A percentile compares a stretch with the other conserved stretches of the same genome.
phyloP scores from a whole-genome alignment of 2,888 invertebrate genomes.

The Polymixis lichenea region DNA sequence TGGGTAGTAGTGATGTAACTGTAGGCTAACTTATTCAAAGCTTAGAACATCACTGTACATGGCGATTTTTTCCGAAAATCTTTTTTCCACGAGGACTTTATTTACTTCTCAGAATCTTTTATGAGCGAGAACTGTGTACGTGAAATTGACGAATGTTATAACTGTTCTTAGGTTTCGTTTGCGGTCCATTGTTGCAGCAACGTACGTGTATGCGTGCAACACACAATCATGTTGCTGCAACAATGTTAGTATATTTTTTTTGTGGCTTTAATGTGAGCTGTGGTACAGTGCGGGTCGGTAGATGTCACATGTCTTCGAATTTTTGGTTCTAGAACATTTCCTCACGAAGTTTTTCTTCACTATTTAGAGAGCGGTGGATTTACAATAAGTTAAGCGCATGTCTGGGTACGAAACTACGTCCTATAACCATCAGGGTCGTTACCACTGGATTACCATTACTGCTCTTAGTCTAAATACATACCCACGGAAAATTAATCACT shows the following conservation, averaged over 20 bases:
- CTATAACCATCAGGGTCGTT: too few species aligned
- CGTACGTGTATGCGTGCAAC: neutral
- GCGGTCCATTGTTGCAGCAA: neutral
- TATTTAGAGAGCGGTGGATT: too few species aligned
- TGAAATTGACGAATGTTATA: neutral
- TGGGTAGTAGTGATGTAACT: too few species aligned
- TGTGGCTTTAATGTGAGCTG: too few species aligned
- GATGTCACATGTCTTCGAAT: too few species aligned
- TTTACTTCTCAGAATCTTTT: neutral
- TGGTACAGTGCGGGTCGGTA: too few species aligned
- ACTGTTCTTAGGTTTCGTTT: neutral
- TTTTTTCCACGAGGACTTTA: neutral
- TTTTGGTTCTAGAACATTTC: too few species aligned
- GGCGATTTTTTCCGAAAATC: neutral
- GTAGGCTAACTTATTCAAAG: neutral
- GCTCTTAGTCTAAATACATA: too few species aligned
- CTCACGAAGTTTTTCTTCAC: neutral
- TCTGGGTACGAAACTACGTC: too few species aligned
- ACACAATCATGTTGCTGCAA: neutral
- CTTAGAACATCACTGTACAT: neutral
- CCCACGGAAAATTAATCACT: neutral
- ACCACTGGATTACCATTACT: too few species aligned
- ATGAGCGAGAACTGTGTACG: neutral
- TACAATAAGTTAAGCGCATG: too few species aligned
- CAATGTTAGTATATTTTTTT: neutral